Evolutionary conservation across 1,140 invertebrate species (phyloP), one percentile per base, ranked within the genome.

Genomic region (Phthorimaea operculella): DNA sequence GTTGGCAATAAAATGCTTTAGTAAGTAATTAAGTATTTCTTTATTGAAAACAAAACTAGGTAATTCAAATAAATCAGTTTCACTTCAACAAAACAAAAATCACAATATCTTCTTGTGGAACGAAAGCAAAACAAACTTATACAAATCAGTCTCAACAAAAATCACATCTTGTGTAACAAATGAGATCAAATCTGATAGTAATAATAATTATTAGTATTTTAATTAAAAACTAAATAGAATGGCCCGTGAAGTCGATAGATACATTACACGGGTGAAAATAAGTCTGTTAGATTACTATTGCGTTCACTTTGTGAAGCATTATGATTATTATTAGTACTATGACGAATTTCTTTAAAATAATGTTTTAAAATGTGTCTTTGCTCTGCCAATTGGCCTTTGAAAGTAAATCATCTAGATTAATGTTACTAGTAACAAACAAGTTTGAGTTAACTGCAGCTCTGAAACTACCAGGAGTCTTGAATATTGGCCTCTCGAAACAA

Each of bases 391-490:
- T 64, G 1, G 55, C 62, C 17, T 45, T 55, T 14, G 18, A 11
- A 14, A 64, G 12, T 4, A 64, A 45, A 21, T 47, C 17, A 33
- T 64, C 62, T 14, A 62, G 11, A 16, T 55, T 49, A 8, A 64
- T 1, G 16, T 57, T 59, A n/a, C 12, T 52, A 48, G 28, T 55
- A 11, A 51, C 15, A n/a, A 49, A 60, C 7, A 44, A 50, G 2
- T 49, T 36, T 49, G 66, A 61, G 12, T 53, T 58, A 12, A 65
- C 66, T 18, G 66, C 63, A 5, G 63, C 51, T 52, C 62, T 54
- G 15, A 64, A 58, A 33, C 49, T 58, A 44, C 66, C 68, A 36
- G 66, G 60, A 39, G 21, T 44, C 55, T 12, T 59, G 15, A 47
- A 72, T 66, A 7, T 44, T 39, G 9, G 60, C 51, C 0, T 15